These are phyloP conservation scores for Willowsia nigromaculata DNA, from an alignment of 2,888 invertebrate species.

Conservation along the genomic window DNA sequence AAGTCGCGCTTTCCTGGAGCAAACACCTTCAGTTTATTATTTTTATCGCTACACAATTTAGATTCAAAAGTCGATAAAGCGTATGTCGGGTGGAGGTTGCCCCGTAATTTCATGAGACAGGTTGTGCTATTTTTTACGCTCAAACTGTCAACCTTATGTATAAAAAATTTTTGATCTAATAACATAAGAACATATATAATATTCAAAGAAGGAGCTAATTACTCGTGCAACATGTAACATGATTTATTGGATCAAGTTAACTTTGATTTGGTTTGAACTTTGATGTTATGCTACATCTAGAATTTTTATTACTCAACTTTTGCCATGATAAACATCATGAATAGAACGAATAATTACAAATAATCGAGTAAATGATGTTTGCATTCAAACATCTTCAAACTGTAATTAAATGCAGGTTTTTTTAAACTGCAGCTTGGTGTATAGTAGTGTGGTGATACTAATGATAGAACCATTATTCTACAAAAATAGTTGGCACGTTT, in stretches of 20 bases:
- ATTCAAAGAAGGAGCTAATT: background rate
- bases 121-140: background rate
- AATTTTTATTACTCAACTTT: no score
- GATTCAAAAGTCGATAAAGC: constrained; percentile 3
- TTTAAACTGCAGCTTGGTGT: no score
- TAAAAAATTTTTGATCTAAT: background rate
- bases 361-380: no score
- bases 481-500: constrained; percentile 29
- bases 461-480: background rate
- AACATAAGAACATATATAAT: background rate
- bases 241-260: constrained; percentile 7
- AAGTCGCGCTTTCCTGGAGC: constrained; percentile 68
- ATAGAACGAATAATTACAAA: no score
- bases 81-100: no score
- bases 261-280: background rate
- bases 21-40: constrained; percentile 53
- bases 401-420: no score
- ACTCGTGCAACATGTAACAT: background rate
- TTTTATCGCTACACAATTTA: background rate
- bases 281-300: no score
- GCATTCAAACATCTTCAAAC: no score
- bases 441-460: no score
- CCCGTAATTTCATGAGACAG: background rate
- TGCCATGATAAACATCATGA: no score
- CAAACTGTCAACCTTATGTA: background rate